Percentiles rank a stretch among this genome's conserved stretches.
Evolutionary conservation across 2,888 invertebrate species (phyloP).

Genomic region (Rapana venosa): DNA sequence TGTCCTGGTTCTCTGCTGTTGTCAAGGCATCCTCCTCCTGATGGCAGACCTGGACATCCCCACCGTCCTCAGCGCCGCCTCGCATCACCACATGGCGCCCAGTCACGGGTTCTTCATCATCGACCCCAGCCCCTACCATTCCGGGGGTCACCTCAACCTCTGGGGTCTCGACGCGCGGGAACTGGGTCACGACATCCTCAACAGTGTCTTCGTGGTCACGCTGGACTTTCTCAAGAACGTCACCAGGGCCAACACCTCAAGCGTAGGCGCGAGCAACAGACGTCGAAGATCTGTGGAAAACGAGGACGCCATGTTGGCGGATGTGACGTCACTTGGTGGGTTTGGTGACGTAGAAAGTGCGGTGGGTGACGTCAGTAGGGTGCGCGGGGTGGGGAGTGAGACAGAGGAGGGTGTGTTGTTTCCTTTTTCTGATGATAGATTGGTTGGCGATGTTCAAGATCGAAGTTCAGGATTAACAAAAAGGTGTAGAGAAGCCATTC

Average conservation of each 20-base stretch:
- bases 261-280: not conserved
- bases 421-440: not conserved
- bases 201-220: constrained; percentile 32
- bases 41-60: constrained; percentile 23
- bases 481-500: too few relatives aligned
- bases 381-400: not conserved
- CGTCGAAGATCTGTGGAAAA: not conserved
- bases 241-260: not conserved
- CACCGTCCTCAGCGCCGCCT: constrained; percentile 40
- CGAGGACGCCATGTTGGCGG: not conserved
- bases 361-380: not conserved
- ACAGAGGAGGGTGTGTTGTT: not conserved
- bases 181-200: not conserved
- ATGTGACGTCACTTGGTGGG: not conserved
- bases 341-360: not conserved
- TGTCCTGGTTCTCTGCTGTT: not conserved
- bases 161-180: not conserved
- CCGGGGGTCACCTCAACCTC: not conserved
- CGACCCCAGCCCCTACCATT: constrained; percentile 43
- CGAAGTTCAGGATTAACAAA: too few relatives aligned
- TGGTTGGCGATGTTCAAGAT: not conserved
- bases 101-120: constrained; percentile 43
- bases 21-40: not conserved
- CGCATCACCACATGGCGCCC: constrained; percentile 37
- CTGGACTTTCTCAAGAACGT: not conserved